Percentiles rank a stretch among this genome's conserved stretches.
phyloP scores from a whole-genome alignment of 1,140 invertebrate genomes.

The Diabrotica undecimpunctata region DNA sequence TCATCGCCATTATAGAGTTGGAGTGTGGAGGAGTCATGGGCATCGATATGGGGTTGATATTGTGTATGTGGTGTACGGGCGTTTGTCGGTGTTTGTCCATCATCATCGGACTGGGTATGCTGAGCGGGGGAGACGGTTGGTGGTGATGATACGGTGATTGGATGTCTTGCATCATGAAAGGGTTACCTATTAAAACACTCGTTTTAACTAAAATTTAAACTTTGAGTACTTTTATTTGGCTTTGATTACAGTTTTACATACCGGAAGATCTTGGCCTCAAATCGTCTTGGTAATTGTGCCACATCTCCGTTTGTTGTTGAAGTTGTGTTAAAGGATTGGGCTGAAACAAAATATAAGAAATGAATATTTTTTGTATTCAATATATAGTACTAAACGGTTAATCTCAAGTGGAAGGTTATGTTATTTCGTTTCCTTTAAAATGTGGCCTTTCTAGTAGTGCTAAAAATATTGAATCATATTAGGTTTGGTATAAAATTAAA shows the following conservation, averaged over 20 bases:
- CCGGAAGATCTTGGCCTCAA: conserved; percentile 31
- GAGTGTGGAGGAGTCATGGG: conserved; percentile 8
- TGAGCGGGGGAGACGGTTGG: conserved; percentile 14
- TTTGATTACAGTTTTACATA: not conserved
- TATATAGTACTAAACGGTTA: too few relatives aligned
- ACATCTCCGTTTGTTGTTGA: conserved; percentile 39
- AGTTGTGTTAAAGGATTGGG: conserved; percentile 34
- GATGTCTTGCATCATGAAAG: conserved; percentile 26
- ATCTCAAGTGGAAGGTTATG: too few relatives aligned
- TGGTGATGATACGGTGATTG: conserved; percentile 14
- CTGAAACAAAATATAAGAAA: conserved; percentile 20
- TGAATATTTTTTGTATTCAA: too few relatives aligned
- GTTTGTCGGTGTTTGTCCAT: conserved; percentile 24
- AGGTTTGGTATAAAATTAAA: too few relatives aligned
- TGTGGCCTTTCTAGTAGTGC: too few relatives aligned
- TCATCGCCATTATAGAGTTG: conserved; percentile 17
- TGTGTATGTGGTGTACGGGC: conserved; percentile 3
- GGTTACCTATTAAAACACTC: conserved; percentile 14
- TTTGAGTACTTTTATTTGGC: too few relatives aligned
- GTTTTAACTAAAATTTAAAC: too few relatives aligned
- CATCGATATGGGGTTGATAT: conserved; percentile 4
- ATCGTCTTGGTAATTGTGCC: conserved; percentile 35
- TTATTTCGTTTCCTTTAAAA: too few relatives aligned
- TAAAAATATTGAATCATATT: too few relatives aligned
- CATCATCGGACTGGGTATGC: conserved; percentile 19